phyloP scores from a whole-genome alignment of 1,140 invertebrate species.

The Ridgeia piscesae region DNA sequence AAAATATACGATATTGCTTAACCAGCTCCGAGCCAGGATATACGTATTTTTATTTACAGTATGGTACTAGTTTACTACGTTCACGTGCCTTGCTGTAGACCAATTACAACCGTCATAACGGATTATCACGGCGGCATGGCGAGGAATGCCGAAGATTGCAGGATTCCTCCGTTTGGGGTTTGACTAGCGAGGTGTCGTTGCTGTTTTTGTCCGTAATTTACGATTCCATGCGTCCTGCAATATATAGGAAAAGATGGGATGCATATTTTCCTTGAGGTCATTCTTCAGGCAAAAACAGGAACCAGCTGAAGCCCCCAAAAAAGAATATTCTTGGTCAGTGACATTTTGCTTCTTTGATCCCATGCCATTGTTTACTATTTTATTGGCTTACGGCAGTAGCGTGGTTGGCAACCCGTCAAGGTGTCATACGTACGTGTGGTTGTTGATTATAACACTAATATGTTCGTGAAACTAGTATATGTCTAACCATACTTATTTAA shows the following conservation, averaged over 20 bases:
- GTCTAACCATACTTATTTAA: neutral
- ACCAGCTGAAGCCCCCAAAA: conserved; percentile 8
- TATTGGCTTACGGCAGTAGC: neutral
- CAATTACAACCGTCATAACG: neutral
- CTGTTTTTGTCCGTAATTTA: neutral
- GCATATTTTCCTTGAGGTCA: neutral
- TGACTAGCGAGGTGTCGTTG: neutral
- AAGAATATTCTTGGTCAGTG: conserved; percentile 22
- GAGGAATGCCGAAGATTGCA: neutral
- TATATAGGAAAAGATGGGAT: neutral
- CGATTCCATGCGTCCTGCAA: neutral
- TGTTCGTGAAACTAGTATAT: neutral
- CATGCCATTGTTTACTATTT: neutral
- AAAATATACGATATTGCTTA: neutral
- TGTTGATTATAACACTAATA: neutral
- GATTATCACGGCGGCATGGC: neutral
- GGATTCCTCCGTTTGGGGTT: neutral
- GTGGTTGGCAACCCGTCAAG: neutral
- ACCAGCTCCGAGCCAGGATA: neutral
- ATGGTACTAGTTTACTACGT: neutral
- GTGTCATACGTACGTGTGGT: neutral
- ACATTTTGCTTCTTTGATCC: neutral
- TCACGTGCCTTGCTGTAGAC: neutral
- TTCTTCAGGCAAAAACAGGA: neutral
- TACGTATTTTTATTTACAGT: neutral